These are phyloP conservation scores for Bicyclus anynana DNA, from an alignment of 1,140 invertebrate genomes.

Conservation along the genomic window DNA sequence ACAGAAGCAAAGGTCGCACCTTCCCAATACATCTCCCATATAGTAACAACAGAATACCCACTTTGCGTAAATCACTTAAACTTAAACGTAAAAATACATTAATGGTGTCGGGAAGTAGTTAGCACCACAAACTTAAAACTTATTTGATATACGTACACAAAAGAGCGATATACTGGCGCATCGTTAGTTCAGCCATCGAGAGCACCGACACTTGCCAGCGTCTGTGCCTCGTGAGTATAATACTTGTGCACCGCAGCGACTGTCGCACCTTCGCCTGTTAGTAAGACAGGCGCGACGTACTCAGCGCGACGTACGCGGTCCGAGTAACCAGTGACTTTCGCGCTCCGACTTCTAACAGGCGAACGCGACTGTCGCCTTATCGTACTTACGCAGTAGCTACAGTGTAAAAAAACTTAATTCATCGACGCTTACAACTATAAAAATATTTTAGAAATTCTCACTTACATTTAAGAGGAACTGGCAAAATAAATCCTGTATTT, in stretches of 20 bases:
- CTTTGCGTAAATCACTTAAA: slow-evolving; percentile 48
- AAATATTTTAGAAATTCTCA: slow-evolving; percentile 76
- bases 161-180: slow-evolving; percentile 36
- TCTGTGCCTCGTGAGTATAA: slow-evolving; percentile 41
- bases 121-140: slow-evolving; percentile 67
- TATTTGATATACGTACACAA: slow-evolving; percentile 48
- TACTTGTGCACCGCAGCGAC: slow-evolving; percentile 45
- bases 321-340: neutral
- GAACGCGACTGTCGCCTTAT: slow-evolving; percentile 2
- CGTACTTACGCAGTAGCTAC: slow-evolving; percentile 52
- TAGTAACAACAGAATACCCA: slow-evolving; percentile 20
- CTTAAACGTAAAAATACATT: slow-evolving; percentile 44
- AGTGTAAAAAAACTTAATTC: slow-evolving; percentile 66
- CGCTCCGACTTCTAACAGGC: neutral
- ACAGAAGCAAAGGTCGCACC: slow-evolving; percentile 19
- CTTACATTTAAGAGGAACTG: slow-evolving; percentile 76
- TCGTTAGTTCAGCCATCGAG: slow-evolving; percentile 41
- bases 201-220: slow-evolving; percentile 35
- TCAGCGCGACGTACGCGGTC: neutral
- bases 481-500: slow-evolving; percentile 75
- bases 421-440: slow-evolving; percentile 71
- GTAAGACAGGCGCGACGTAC: slow-evolving; percentile 7
- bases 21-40: slow-evolving; percentile 13
- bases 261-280: slow-evolving; percentile 1
- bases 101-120: slow-evolving; percentile 52